A percentile compares a stretch with the other conserved stretches of the same genome.
Evolutionary conservation across 2,113 vertebrate genomes (phyloP).

Genomic region (Tonatia bakeri): DNA sequence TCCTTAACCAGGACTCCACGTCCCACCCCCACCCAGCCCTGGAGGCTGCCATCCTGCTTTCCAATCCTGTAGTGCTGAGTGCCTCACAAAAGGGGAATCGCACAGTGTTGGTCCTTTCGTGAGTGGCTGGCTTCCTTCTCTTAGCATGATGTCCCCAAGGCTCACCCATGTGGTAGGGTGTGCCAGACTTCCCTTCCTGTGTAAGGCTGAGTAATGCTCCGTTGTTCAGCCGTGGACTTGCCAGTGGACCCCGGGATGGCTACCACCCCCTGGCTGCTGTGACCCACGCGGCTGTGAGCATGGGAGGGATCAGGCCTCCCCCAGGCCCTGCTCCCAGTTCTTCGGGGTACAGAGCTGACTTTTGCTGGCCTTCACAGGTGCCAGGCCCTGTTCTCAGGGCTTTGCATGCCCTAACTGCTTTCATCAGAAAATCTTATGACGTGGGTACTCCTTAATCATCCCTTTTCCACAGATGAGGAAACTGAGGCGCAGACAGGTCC

Average conservation of each 20-base stretch:
- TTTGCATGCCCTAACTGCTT: not conserved
- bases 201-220: no score
- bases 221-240: not conserved
- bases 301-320: accelerated
- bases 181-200: not conserved
- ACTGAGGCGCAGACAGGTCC: not conserved
- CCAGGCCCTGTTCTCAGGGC: not conserved
- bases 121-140: not conserved
- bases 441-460: no score
- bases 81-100: not conserved
- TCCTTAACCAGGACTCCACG: accelerated
- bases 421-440: no score
- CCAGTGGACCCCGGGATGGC: accelerated
- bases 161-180: accelerated
- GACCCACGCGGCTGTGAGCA: accelerated
- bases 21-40: not conserved
- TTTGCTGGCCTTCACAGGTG: not conserved
- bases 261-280: not conserved
- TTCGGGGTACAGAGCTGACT: not conserved
- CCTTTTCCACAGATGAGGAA: not conserved
- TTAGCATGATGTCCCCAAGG: not conserved
- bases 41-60: accelerated
- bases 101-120: no score
- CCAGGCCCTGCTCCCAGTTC: not conserved
- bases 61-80: no score